Evolutionary conservation across 2,113 vertebrate species (phyloP).

Genomic region (Callocephalon fimbriatum): DNA sequence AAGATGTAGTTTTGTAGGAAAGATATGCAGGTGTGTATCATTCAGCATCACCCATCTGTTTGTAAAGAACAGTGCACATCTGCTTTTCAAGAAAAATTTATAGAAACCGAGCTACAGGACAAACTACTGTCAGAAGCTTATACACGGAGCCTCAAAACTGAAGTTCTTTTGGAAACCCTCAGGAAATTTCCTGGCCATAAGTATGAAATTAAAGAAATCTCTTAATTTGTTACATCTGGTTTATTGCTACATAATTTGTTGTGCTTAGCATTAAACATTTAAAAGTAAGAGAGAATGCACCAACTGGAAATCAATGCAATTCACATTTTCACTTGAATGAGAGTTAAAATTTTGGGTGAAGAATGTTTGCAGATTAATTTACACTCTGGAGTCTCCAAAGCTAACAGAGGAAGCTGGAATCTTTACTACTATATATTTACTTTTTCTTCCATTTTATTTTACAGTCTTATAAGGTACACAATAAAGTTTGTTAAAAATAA

Average conservation of each 20-base stretch:
- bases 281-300: neutral
- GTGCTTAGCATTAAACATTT: neutral
- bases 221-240: neutral
- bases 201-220: neutral
- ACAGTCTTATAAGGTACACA: neutral
- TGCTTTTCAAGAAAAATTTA: neutral
- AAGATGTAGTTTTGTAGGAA: neutral
- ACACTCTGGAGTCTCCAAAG: neutral
- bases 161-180: neutral
- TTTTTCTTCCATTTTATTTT: neutral
- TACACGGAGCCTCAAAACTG: neutral
- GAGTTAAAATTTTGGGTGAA: neutral
- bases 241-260: neutral
- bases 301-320: neutral
- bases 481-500: neutral
- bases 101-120: neutral
- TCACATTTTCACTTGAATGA: neutral
- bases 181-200: neutral
- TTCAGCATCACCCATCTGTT: neutral
- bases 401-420: neutral
- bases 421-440: neutral
- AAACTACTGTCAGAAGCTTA: neutral
- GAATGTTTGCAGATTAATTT: neutral
- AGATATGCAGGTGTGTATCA: neutral
- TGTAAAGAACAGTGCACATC: neutral